These are phyloP conservation scores for Halictus ligatus DNA, from an alignment of 2,888 invertebrate species.

Conservation along the genomic window DNA sequence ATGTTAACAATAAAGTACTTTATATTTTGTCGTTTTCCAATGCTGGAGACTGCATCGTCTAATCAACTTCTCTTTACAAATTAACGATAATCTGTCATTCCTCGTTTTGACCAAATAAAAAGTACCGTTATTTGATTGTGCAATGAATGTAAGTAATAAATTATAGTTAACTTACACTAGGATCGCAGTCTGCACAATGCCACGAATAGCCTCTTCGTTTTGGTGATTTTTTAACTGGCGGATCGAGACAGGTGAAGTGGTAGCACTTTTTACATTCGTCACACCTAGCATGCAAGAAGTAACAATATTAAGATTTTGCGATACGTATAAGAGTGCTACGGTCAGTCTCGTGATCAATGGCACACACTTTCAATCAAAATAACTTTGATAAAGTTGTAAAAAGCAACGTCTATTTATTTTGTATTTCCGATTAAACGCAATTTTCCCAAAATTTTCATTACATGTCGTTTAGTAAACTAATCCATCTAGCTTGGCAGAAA, in stretches of 20 bases:
- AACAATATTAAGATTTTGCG: constrained; percentile 9
- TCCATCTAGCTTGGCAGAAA: not conserved
- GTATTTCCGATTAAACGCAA: not conserved
- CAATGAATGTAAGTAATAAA: constrained; percentile 49
- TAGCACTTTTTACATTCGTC: constrained; percentile 96
- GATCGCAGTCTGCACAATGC: constrained; percentile 98
- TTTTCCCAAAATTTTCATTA: not conserved
- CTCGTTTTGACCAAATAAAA: constrained; percentile 59
- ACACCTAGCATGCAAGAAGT: constrained; percentile 87
- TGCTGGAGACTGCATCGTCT: not conserved
- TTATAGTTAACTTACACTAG: constrained; percentile 88
- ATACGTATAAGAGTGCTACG: not conserved
- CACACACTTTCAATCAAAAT: not conserved
- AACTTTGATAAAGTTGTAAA: not conserved
- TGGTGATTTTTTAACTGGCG: constrained; percentile 96
- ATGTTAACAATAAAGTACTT: constrained; percentile 62
- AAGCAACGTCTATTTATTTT: too few relatives aligned
- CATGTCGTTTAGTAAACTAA: not conserved
- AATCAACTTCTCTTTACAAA: not conserved
- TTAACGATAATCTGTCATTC: not conserved
- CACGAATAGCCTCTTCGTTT: constrained; percentile 97
- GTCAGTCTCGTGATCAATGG: not conserved
- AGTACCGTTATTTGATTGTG: constrained; percentile 58
- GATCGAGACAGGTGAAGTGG: constrained; percentile 97
- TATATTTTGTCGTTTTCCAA: constrained; percentile 51